A percentile compares a stretch with the other conserved stretches of the same genome.
These are phyloP conservation scores for Myotis brandtii DNA, from an alignment of 2,113 vertebrate genomes.

Conservation along the genomic window DNA sequence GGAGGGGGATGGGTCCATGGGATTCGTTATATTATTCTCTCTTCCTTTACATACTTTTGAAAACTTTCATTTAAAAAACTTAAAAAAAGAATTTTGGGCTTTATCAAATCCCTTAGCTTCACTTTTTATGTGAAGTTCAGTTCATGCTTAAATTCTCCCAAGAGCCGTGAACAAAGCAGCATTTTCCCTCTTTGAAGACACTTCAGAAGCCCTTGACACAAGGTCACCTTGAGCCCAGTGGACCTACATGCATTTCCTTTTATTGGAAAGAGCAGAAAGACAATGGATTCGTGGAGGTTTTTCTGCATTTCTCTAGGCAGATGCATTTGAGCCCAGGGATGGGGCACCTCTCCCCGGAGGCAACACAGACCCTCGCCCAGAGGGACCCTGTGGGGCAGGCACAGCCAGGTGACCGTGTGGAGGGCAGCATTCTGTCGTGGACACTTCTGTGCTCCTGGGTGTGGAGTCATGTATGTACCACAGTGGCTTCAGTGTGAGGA, in stretches of 20 bases:
- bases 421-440: neutral
- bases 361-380: neutral
- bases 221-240: conserved; percentile 33
- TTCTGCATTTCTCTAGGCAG: neutral
- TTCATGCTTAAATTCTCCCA: conserved; percentile 52
- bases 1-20: neutral
- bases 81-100: conserved; percentile 23
- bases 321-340: neutral
- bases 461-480: neutral
- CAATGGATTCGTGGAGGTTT: neutral
- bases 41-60: neutral
- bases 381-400: too few species aligned
- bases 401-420: neutral
- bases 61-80: conserved; percentile 50
- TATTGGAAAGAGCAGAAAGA: conserved; percentile 7
- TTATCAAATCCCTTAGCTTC: conserved; percentile 41
- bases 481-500: neutral
- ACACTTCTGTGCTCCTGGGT: neutral
- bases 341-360: neutral
- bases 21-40: neutral
- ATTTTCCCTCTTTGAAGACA: conserved; percentile 65
- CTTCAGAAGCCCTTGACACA: conserved; percentile 34
- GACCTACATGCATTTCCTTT: neutral
- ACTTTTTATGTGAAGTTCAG: conserved; percentile 44
- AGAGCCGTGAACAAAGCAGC: neutral